Base-by-base conservation (phyloP, 1,140 invertebrate genomes). In the Belonocnema kinseyi region DNA sequence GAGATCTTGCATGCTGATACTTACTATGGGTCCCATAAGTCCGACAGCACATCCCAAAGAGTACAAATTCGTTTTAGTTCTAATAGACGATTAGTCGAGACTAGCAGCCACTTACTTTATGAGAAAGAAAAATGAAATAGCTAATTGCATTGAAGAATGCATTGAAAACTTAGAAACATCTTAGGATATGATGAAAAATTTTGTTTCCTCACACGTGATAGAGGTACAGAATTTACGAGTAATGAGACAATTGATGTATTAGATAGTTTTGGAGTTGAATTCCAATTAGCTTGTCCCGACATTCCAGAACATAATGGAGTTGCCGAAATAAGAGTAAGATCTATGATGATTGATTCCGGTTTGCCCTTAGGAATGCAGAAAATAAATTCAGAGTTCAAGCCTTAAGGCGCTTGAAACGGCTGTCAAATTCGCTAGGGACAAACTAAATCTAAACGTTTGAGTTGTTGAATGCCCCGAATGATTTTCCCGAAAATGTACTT, bases 51-150 rank as follows among this genome's bases (percentile, higher is more conserved):
- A 74, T 52, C 40, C 54, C 2, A 50, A 40, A 17, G 33, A 46
- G 17, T 74, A 52, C 46, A 74, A 26, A 46, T 74, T 74, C 50
- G 73, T 61, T 4, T 19, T 76, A 52, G 54, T 58, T 8, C n/a
- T 40, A 11, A 76, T 74, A 21, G 50, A 53, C 19, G 74, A 71
- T 54, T 46, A 13, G 19, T 40, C 61, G 50, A 13, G 26, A 76
- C 14, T 51, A 3, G 50, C 26, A n/a, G 53, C 53, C 8, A 54
- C 53, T 54, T 54, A 54, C 6, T n/a, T 17, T 54, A 54, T 54
- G 16, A 54, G 17, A 54, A 14, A 54, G 7, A 54, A 54, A 54
- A 54, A 54, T 54, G 53, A 54, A 54, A n/a, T 17, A n/a, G 53
- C 53, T 1, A 54, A 17, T 54, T n/a, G 16, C 17, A 54, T 54